A percentile compares a stretch with the other conserved stretches of the same genome.
These are phyloP conservation scores for Poeciliopsis paucimaculata DNA, from an alignment of 2,797 vertebrate species.

Conservation along the genomic window DNA sequence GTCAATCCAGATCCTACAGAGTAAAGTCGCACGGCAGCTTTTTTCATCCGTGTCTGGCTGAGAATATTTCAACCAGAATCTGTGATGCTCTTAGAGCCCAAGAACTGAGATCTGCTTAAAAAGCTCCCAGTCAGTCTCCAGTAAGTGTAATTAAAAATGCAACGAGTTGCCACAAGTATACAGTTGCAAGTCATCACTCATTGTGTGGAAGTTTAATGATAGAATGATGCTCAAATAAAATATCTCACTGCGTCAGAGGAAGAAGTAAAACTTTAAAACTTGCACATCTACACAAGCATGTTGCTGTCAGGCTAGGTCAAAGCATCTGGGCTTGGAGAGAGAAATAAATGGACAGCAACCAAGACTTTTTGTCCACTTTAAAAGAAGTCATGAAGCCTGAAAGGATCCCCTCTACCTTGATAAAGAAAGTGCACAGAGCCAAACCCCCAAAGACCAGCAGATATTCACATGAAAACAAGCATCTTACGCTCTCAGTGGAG, in stretches of 20 bases:
- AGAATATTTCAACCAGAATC: not conserved
- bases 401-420: slow-evolving; percentile 46
- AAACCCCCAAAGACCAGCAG: slow-evolving; percentile 51
- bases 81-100: not conserved
- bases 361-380: slow-evolving; percentile 52
- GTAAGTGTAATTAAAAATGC: slow-evolving; percentile 24
- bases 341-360: slow-evolving; percentile 53
- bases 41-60: slow-evolving; percentile 11
- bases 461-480: slow-evolving; percentile 28
- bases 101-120: slow-evolving; percentile 15
- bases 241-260: slow-evolving; percentile 19
- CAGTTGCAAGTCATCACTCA: slow-evolving; percentile 31
- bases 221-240: slow-evolving; percentile 22
- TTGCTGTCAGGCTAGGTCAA: slow-evolving; percentile 15
- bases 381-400: slow-evolving; percentile 30
- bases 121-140: slow-evolving; percentile 20
- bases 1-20: slow-evolving; percentile 17
- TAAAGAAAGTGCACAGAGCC: slow-evolving; percentile 56
- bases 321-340: slow-evolving; percentile 26
- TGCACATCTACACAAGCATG: slow-evolving; percentile 11
- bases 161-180: slow-evolving; percentile 24
- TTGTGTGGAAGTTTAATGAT: slow-evolving; percentile 9
- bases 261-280: slow-evolving; percentile 25
- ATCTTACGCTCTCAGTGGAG: slow-evolving; percentile 80
- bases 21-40: not conserved